Evolutionary conservation across 2,113 vertebrate genomes (phyloP), one percentile per base, ranked within the genome.

Genomic region (Beaufortia kweichowensis): DNA sequence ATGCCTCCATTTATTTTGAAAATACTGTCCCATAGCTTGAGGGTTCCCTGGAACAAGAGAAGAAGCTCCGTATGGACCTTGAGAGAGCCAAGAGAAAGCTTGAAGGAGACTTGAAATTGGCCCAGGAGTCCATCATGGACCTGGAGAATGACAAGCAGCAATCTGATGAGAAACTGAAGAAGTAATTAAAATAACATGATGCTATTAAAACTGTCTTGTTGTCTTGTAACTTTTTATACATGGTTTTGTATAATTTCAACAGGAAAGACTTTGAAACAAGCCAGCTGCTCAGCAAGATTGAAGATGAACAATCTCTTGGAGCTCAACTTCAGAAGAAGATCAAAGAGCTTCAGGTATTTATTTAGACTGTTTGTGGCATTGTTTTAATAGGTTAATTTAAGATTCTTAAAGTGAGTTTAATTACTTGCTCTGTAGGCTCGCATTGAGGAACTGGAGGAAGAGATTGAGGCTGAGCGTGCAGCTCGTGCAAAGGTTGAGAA

Each of bases 41-140:
- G 33, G 81, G 83, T 61, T 82, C 81, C 28, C 75, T 84, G 29
- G 85, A 92, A 63, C 75, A 90, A 83, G 88, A 89, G 84, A 90
- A 92, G 76, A 88, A 90, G 80, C 90, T 87, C 35, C 81, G 85
- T 0, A 77, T 77, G 0, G 90, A 93, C 64, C 86, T 85, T 4
- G 85, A 90, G 82, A 91, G 92, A 82, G 82, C 68, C 75, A 67
- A 78, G 6, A 60, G 71, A 56, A 93, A 91, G 84, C 86, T 86
- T 62, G 89, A 91, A 62, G 14, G 29, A 1, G 88, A 90, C 82
- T 41, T 91, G 78, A 91, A 91, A 83, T 87, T 84, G 62, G 84
- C 89, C 17, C 89, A 92, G 65, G 69, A 62, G 68, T 70, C 31
- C 14, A 89, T 91, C 68, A 69, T 90, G 48, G 88, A 88, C 21